phyloP scores from a whole-genome alignment of 2,113 vertebrate genomes.

The Trogon surrucura region DNA sequence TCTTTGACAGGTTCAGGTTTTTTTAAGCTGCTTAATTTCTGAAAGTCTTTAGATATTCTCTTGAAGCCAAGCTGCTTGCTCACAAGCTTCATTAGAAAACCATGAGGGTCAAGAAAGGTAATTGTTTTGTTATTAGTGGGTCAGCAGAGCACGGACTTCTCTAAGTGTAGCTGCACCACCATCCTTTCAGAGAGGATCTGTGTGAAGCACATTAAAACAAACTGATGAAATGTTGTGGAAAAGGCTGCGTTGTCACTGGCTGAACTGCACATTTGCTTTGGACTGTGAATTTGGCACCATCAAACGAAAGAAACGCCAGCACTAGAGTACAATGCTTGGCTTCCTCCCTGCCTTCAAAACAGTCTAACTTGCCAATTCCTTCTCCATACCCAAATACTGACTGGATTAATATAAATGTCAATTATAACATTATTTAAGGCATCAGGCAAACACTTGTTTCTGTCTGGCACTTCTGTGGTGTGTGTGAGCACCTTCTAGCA shows the following conservation, averaged over 20 bases:
- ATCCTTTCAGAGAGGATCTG: not conserved
- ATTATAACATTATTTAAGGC: conserved; percentile 12
- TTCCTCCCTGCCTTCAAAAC: conserved; percentile 14
- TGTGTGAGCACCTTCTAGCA: not conserved
- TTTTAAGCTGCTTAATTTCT: not conserved
- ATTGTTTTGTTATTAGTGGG: not conserved
- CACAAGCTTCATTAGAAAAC: not conserved
- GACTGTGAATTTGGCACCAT: not conserved
- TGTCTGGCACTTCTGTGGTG: not conserved
- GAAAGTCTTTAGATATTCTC: not conserved
- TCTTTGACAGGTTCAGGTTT: not conserved
- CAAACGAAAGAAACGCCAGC: not conserved
- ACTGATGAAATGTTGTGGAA: conserved; percentile 43
- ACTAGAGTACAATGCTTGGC: conserved; percentile 34
- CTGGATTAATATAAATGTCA: conserved; percentile 43
- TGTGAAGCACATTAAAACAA: not conserved
- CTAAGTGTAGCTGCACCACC: not conserved
- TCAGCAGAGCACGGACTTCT: not conserved
- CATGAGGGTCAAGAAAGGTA: not conserved
- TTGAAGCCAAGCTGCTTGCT: not conserved
- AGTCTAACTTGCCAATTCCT: conserved; percentile 37
- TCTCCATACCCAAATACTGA: not conserved
- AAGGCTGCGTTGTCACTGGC: conserved; percentile 2
- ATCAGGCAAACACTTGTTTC: conserved; percentile 12
- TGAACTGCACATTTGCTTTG: conserved; percentile 40